These are phyloP conservation scores for Calameuta idolon DNA, from an alignment of 2,888 invertebrate species.

Conservation along the genomic window DNA sequence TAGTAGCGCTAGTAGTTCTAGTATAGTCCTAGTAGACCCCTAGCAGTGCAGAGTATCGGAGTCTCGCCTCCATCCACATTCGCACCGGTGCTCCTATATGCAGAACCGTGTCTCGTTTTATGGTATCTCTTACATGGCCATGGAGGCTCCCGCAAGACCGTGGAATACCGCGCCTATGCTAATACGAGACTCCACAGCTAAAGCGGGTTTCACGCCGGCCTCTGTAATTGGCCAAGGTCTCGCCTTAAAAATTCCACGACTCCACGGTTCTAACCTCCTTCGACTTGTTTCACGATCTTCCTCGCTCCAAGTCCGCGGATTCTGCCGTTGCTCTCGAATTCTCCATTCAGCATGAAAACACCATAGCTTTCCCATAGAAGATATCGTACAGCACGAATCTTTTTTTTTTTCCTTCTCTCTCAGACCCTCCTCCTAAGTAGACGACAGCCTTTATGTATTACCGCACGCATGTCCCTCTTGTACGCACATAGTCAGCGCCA, in stretches of 20 bases:
- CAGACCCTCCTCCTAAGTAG: neutral
- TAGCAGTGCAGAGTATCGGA: neutral
- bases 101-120: neutral
- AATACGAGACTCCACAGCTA: slow-evolving; percentile 30
- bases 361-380: neutral
- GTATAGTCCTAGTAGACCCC: neutral
- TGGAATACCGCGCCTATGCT: slow-evolving; percentile 39
- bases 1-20: no score
- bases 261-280: neutral
- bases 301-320: no score
- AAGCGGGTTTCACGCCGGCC: slow-evolving; percentile 31
- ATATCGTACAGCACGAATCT: neutral
- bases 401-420: neutral
- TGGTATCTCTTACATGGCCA: neutral
- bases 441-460: neutral
- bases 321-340: neutral
- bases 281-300: neutral
- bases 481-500: neutral
- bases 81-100: neutral
- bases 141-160: neutral
- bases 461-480: neutral
- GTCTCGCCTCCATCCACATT: neutral
- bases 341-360: neutral
- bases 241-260: neutral
- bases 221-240: slow-evolving; percentile 32